These are phyloP conservation scores for Xanthorhoe designata DNA, from an alignment of 2,888 invertebrate genomes.

Conservation along the genomic window DNA sequence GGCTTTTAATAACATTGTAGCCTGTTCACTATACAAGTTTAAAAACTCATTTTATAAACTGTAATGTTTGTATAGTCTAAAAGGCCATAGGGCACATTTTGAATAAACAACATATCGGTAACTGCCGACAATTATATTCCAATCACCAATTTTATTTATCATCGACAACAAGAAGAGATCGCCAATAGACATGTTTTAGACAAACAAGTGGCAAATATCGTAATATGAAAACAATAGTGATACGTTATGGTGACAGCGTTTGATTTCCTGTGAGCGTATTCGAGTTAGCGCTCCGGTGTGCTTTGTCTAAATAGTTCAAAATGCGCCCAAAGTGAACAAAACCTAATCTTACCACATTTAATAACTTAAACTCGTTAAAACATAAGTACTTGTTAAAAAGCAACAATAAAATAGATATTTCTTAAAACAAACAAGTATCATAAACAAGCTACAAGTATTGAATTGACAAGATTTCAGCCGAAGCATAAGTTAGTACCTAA, in stretches of 20 bases:
- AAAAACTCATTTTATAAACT: not conserved
- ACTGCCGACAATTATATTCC: not conserved
- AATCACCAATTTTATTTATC: not conserved
- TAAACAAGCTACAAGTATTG: constrained; percentile 35
- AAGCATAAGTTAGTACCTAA: constrained; percentile 37
- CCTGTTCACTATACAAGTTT: constrained; percentile 8
- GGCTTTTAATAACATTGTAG: constrained; percentile 1
- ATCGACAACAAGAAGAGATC: not conserved
- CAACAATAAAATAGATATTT: constrained; percentile 29
- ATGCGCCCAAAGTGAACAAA: constrained; percentile 6
- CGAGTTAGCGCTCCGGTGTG: not conserved
- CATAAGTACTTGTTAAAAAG: constrained; percentile 19
- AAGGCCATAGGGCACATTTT: constrained; percentile 9
- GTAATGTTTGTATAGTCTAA: not conserved
- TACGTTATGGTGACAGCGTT: not conserved
- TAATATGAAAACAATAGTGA: too few species aligned
- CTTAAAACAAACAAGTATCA: constrained; percentile 37
- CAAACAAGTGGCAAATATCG: too few species aligned
- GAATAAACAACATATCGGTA: constrained; percentile 10
- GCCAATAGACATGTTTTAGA: not conserved
- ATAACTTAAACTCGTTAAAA: constrained; percentile 18
- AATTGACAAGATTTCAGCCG: constrained; percentile 18
- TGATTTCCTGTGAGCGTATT: not conserved
- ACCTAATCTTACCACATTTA: constrained; percentile 10
- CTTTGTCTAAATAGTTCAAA: not conserved